These are phyloP conservation scores for Amphipoea lucens DNA, from an alignment of 2,888 invertebrate genomes.

Conservation along the genomic window DNA sequence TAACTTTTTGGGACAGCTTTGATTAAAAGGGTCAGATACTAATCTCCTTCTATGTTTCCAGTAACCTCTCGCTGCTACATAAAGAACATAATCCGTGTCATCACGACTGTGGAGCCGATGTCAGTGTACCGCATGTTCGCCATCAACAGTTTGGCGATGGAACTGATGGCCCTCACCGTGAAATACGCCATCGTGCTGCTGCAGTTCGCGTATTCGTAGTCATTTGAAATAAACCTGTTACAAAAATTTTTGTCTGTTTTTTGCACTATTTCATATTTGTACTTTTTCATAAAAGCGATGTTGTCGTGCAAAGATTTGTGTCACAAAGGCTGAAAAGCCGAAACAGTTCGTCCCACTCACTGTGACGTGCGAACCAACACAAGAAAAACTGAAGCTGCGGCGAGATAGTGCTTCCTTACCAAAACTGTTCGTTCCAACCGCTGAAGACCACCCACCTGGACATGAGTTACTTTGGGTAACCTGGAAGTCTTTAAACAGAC, in stretches of 20 bases:
- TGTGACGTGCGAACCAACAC: too few relatives aligned
- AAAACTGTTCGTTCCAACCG: too few relatives aligned
- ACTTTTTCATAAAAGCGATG: too few relatives aligned
- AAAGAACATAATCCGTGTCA: slow-evolving; percentile 27
- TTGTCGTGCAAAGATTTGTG: too few relatives aligned
- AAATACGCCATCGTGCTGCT: slow-evolving; percentile 28
- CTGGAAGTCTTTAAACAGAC: too few relatives aligned
- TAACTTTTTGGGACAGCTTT: neutral
- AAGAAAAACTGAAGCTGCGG: too few relatives aligned
- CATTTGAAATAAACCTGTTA: neutral
- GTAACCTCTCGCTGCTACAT: slow-evolving; percentile 19
- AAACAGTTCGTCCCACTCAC: too few relatives aligned
- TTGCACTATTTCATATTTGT: too few relatives aligned
- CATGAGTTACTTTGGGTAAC: too few relatives aligned
- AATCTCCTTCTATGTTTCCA: neutral
- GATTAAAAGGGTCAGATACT: neutral
- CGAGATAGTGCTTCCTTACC: too few relatives aligned
- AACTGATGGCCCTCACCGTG: slow-evolving; percentile 16
- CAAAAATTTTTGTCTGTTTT: neutral
- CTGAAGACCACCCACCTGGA: too few relatives aligned
- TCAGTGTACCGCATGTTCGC: slow-evolving; percentile 35
- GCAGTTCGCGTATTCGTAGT: slow-evolving; percentile 16
- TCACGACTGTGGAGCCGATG: slow-evolving; percentile 24
- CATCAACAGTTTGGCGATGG: slow-evolving; percentile 11
- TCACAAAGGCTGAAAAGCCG: too few relatives aligned